phyloP scores from a whole-genome alignment of 2,113 vertebrate genomes.

The Clupea harengus region DNA sequence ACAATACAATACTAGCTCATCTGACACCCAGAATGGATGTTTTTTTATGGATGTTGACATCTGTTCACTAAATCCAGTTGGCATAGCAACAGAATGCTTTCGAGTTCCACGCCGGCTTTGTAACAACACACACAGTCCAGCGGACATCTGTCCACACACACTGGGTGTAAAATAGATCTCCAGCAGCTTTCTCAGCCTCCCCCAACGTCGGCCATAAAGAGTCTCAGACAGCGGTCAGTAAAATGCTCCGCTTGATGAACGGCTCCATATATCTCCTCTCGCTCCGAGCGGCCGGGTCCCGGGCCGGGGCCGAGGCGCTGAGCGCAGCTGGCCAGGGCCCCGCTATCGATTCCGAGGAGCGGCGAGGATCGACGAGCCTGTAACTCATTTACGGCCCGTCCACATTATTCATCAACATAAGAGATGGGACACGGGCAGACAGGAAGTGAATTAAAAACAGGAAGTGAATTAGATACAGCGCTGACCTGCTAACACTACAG shows the following conservation, averaged over 20 bases:
- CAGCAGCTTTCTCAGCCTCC: not conserved
- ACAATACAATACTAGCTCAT: too few relatives aligned
- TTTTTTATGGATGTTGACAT: not conserved
- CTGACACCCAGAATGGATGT: not conserved
- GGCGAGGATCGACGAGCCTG: not conserved
- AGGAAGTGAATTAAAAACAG: conserved; percentile 1
- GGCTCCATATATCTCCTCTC: not conserved
- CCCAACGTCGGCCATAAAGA: not conserved
- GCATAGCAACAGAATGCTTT: not conserved
- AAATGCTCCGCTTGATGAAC: not conserved
- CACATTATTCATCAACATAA: not conserved
- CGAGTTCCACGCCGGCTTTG: not conserved
- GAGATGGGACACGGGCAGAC: not conserved
- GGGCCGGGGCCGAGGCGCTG: not conserved
- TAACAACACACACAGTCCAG: not conserved
- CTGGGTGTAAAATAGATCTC: not conserved
- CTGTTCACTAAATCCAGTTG: not conserved
- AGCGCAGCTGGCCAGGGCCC: not conserved
- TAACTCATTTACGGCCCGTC: not conserved
- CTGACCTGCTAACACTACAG: not conserved
- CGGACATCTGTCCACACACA: too few relatives aligned
- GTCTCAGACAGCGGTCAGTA: not conserved
- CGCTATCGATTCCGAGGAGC: not conserved
- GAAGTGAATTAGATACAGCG: not conserved
- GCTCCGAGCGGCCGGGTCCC: not conserved